Percentiles rank a stretch among this genome's conserved stretches.
Conservation (phyloP, 2,113 vertebrate genomes). For the Alexandromys fortis region DNA sequence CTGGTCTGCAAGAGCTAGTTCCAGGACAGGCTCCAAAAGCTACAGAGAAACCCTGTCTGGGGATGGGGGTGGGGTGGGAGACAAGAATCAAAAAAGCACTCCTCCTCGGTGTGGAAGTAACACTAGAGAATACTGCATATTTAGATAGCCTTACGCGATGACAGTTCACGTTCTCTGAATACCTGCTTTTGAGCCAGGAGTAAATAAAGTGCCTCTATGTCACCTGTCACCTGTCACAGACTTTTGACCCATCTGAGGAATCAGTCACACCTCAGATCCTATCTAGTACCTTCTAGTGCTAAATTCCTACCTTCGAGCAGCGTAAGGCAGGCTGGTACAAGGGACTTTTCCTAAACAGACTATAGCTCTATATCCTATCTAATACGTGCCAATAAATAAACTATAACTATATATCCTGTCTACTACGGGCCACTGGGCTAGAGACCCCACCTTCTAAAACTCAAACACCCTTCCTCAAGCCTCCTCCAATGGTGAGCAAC, state of each 20-base stretch:
- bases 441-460: background rate
- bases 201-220: background rate
- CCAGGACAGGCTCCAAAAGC: no score
- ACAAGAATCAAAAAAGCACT: no score
- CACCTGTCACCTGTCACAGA: background rate
- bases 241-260: no score
- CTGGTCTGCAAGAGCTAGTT: no score
- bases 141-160: background rate
- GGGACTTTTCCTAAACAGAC: background rate
- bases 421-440: background rate
- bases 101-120: background rate
- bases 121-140: background rate
- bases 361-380: background rate
- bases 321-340: no score
- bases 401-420: background rate
- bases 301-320: background rate
- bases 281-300: background rate
- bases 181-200: background rate
- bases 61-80: fast-evolving
- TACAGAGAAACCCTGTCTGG: no score
- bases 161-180: background rate
- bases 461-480: background rate
- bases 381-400: background rate
- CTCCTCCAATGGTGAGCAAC: background rate
- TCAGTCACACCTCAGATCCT: background rate